Evolutionary conservation across 1,140 invertebrate species (phyloP), one percentile per base, ranked within the genome.

Genomic region (Zaprionus lachaisei): DNA sequence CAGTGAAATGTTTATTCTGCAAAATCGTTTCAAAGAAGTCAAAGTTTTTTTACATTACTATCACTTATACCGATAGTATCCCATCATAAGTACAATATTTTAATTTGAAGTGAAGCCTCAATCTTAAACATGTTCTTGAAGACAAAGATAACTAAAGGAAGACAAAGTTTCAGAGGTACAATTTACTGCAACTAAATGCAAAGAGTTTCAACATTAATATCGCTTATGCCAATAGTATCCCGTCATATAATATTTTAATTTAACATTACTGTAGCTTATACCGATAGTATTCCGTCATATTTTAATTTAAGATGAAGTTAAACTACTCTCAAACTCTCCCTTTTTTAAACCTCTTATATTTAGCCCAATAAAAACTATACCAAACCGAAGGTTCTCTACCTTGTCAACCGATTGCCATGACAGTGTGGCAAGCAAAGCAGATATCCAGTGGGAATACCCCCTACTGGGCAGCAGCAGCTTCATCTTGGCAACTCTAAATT

Each of bases 401-500:
- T 41, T 12, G 11, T 24, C 47, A n/a, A 47, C 41, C 47, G 47
- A 22, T 51, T 51, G 17, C 47, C 47, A 51, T 51, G 47, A 51
- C 47, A 51, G 9, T 24, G 12, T 22, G 17, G 12, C 12, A 51
- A 22, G 9, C 47, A 22, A 51, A 51, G 47, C 47, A 12, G 20
- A 47, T 24, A 51, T 12, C 47, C 20, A 24, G 47, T 24, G 47
- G 47, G 47, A 51, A 51, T 51, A 51, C 22, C 20, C 20, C 47
- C 22, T 51, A 51, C 47, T 51, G 38, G 38, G 15, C 38, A 15
- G 12, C 38, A 3, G n/a, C 41, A 17, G 41, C 41, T 44, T 44
- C 17, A 37, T 3, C 56, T 58, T 58, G 56, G 31, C 57, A 41
- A 41, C 22, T 22, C 37, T 9, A 68, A 60, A 31, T 68, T 58